A percentile compares a stretch with the other conserved stretches of the same genome.
These are phyloP conservation scores for Hyalella azteca DNA, from an alignment of 2,888 invertebrate species.

Conservation along the genomic window DNA sequence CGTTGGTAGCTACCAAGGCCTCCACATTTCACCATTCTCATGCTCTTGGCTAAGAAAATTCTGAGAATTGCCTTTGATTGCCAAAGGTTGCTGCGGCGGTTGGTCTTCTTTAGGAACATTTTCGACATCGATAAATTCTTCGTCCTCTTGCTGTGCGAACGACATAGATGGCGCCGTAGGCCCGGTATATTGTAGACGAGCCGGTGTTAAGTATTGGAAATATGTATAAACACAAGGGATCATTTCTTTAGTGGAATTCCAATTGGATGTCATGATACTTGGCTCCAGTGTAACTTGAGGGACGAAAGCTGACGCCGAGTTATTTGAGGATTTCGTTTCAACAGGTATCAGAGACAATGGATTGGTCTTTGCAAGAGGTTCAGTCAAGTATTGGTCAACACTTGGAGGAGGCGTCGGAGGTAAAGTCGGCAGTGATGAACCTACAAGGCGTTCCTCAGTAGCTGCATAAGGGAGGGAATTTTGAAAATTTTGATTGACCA, in stretches of 20 bases:
- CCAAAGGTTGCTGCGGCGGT: too few relatives aligned
- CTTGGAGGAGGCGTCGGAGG: constrained; percentile 21
- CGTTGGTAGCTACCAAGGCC: constrained; percentile 48
- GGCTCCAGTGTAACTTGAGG: too few relatives aligned
- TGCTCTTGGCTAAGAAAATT: too few relatives aligned
- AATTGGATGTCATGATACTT: too few relatives aligned
- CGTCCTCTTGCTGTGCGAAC: constrained; percentile 30
- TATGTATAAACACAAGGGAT: neutral
- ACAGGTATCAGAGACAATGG: too few relatives aligned
- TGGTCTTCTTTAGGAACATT: constrained; percentile 13
- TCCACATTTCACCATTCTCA: constrained; percentile 46
- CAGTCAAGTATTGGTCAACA: neutral
- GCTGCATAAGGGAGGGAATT: too few relatives aligned
- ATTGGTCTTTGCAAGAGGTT: neutral
- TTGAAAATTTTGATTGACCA: too few relatives aligned
- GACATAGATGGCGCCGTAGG: neutral
- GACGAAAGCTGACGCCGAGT: too few relatives aligned
- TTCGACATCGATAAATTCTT: constrained; percentile 39
- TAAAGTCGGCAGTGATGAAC: neutral
- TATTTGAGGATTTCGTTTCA: too few relatives aligned
- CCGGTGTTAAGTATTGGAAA: neutral
- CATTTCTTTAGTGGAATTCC: too few relatives aligned
- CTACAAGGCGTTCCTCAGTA: neutral
- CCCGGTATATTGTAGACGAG: neutral
- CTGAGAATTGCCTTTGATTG: too few relatives aligned